Conservation (phyloP, 2,888 invertebrate genomes). For the Hydrotaea diabolus region DNA sequence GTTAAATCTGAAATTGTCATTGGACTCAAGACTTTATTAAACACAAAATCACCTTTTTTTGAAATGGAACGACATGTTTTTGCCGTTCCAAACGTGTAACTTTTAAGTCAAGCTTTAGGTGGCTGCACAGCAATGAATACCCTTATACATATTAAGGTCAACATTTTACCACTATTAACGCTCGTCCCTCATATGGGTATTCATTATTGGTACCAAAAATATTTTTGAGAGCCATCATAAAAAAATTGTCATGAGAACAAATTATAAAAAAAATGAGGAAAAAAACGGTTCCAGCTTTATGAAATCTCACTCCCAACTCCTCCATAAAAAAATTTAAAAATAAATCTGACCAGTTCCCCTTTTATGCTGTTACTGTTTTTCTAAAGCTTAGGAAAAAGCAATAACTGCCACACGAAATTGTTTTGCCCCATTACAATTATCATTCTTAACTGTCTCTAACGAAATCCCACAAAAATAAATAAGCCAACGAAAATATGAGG, state of each 20-base stretch:
- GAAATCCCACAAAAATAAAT: background rate
- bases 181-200: too few species aligned
- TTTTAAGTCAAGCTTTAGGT: too few species aligned
- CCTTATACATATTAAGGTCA: too few species aligned
- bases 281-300: background rate
- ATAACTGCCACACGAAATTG: background rate
- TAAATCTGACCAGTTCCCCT: background rate
- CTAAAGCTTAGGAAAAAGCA: background rate
- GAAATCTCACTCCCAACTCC: too few species aligned
- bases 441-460: slow-evolving; percentile 11
- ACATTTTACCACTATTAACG: too few species aligned
- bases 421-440: slow-evolving; percentile 12
- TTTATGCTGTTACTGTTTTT: background rate
- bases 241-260: background rate
- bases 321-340: background rate
- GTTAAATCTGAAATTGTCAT: too few species aligned
- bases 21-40: too few species aligned
- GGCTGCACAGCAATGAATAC: too few species aligned
- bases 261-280: background rate
- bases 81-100: too few species aligned
- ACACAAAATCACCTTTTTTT: too few species aligned
- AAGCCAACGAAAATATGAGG: background rate
- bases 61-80: too few species aligned
- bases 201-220: background rate
- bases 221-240: background rate